A percentile compares a stretch with the other conserved stretches of the same genome.
These are phyloP conservation scores for Dascillus cervinus DNA, from an alignment of 2,888 invertebrate genomes.

Conservation along the genomic window DNA sequence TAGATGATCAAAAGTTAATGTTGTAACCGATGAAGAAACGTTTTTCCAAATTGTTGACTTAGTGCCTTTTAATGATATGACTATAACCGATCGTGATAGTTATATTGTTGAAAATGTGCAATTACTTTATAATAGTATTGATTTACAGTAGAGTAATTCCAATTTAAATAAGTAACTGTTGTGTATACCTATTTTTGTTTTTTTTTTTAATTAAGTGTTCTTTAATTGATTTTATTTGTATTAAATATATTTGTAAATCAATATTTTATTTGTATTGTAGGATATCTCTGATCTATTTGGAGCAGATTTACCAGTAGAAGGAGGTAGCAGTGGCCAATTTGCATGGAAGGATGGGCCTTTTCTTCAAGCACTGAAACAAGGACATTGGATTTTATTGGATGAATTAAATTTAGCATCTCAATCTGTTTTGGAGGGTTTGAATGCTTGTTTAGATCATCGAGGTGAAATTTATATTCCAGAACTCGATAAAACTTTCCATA, in stretches of 20 bases:
- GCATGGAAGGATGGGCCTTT: slow-evolving; percentile 96
- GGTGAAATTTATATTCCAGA: slow-evolving; percentile 95
- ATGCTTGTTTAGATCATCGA: slow-evolving; percentile 96
- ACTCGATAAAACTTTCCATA: slow-evolving; percentile 74
- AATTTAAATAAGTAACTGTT: not conserved
- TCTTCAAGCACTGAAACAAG: slow-evolving; percentile 81
- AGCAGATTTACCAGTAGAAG: slow-evolving; percentile 91
- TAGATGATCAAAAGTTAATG: too few species aligned
- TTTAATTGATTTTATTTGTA: not conserved
- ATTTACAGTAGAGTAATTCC: not conserved
- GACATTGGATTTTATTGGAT: slow-evolving; percentile 95
- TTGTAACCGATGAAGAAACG: too few species aligned
- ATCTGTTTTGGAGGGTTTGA: slow-evolving; percentile 95
- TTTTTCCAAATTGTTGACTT: too few species aligned
- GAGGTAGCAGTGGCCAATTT: slow-evolving; percentile 78
- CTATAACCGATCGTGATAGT: too few species aligned
- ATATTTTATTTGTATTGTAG: slow-evolving; percentile 38
- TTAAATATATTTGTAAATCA: slow-evolving; percentile 1
- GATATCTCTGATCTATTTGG: slow-evolving; percentile 98
- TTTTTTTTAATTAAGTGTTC: not conserved
- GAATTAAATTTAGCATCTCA: slow-evolving; percentile 98
- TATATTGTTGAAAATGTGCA: not conserved
- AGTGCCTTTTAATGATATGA: too few species aligned
- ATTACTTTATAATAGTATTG: not conserved
- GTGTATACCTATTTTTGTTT: not conserved